Conservation (phyloP, 2,888 invertebrate species). For the Lomographa bimaculata region DNA sequence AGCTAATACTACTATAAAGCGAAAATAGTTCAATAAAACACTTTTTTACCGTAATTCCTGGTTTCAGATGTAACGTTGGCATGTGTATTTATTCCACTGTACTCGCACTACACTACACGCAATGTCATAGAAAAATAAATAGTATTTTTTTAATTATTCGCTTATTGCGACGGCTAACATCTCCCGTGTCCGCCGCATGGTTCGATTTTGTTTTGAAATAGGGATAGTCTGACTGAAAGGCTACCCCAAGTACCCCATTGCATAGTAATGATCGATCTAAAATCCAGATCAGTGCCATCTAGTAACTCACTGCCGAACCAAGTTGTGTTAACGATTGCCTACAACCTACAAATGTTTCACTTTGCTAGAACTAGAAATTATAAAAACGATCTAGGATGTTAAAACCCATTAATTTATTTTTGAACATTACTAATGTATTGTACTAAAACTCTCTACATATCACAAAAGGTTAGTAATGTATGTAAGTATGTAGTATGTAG, state of each 20-base stretch:
- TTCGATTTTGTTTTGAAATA: slow-evolving; percentile 72
- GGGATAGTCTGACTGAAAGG: slow-evolving; percentile 24
- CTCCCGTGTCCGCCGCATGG: slow-evolving; percentile 61
- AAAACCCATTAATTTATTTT: too few relatives aligned
- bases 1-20: too few relatives aligned
- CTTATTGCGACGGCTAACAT: slow-evolving; percentile 67
- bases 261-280: slow-evolving; percentile 60
- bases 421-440: too few relatives aligned
- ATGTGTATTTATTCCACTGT: slow-evolving; percentile 52
- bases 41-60: slow-evolving; percentile 73
- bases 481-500: too few relatives aligned
- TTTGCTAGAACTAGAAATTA: too few relatives aligned
- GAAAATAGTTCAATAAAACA: slow-evolving; percentile 30
- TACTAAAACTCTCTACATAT: too few relatives aligned
- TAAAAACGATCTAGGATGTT: too few relatives aligned
- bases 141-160: slow-evolving; percentile 31
- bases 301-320: slow-evolving; percentile 18
- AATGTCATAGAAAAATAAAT: slow-evolving; percentile 32
- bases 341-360: too few relatives aligned
- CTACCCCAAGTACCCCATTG: slow-evolving; percentile 21
- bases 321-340: neutral
- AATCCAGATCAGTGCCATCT: slow-evolving; percentile 48
- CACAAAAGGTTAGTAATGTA: too few relatives aligned
- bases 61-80: slow-evolving; percentile 79
- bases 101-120: slow-evolving; percentile 63